Evolutionary conservation across 2,113 vertebrate species (phyloP).

Genomic region (Oryzias curvinotus): DNA sequence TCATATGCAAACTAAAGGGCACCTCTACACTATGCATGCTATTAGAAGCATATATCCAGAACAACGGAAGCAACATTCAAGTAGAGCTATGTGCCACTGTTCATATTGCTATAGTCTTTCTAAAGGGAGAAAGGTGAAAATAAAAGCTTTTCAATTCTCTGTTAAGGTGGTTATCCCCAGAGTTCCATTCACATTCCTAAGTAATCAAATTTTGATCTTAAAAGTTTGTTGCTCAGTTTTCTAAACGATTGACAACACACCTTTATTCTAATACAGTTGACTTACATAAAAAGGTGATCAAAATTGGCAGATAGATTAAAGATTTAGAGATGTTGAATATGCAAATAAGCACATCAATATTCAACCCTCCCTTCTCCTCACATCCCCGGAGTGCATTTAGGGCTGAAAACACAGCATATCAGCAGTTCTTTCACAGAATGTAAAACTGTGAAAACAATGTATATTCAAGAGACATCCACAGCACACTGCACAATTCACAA

Average conservation of each 20-base stretch:
- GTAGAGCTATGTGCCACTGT: conserved; percentile 29
- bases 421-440: conserved; percentile 46
- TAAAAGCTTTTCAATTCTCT: conserved; percentile 15
- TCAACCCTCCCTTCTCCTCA: conserved; percentile 25
- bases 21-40: too few species aligned
- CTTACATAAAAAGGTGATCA: conserved; percentile 53
- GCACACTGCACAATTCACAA: conserved; percentile 40
- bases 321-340: conserved; percentile 53
- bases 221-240: conserved; percentile 67
- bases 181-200: conserved; percentile 31
- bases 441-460: conserved; percentile 33
- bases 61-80: conserved; percentile 27
- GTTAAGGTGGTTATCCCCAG: conserved; percentile 53
- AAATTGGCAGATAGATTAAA: conserved; percentile 62
- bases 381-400: conserved; percentile 20
- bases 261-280: conserved; percentile 43
- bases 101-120: conserved; percentile 30
- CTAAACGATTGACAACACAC: conserved; percentile 51
- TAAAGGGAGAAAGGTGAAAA: conserved; percentile 30
- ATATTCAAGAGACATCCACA: conserved; percentile 42
- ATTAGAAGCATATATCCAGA: neutral
- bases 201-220: conserved; percentile 58
- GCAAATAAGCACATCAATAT: conserved; percentile 70
- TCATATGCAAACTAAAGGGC: neutral
- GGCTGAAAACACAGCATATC: conserved; percentile 45